Conservation (phyloP, 2,888 invertebrate species). For the Cheilosia scutellata region DNA sequence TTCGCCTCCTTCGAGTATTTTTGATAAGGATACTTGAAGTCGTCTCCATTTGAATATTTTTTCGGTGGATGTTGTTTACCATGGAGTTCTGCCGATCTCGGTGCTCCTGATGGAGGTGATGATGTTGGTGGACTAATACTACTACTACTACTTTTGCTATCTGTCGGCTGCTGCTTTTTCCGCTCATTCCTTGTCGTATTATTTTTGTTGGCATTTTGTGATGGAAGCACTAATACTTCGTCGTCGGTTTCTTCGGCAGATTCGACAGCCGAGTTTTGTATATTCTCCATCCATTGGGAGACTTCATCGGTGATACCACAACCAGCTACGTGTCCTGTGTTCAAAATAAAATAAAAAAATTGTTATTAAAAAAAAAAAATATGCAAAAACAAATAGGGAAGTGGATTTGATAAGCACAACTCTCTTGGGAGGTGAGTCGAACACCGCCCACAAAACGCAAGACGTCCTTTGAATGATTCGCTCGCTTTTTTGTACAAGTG, state of each 20-base stretch:
- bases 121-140: slow-evolving; percentile 52
- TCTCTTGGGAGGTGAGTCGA: slow-evolving; percentile 37
- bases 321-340: slow-evolving; percentile 91
- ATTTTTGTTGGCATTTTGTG: slow-evolving; percentile 76
- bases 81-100: slow-evolving; percentile 41
- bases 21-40: slow-evolving; percentile 86
- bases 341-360: slow-evolving; percentile 34
- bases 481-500: slow-evolving; percentile 6
- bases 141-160: slow-evolving; percentile 58
- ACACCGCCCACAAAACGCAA: slow-evolving; percentile 19
- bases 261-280: slow-evolving; percentile 91
- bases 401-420: slow-evolving; percentile 33
- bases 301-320: slow-evolving; percentile 95
- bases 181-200: slow-evolving; percentile 42
- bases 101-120: slow-evolving; percentile 32
- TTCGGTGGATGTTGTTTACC: slow-evolving; percentile 80
- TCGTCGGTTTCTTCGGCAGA: slow-evolving; percentile 84
- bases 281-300: slow-evolving; percentile 95
- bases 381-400: slow-evolving; percentile 69
- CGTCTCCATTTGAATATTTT: slow-evolving; percentile 82
- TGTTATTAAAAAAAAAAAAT: slow-evolving; percentile 51
- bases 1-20: slow-evolving; percentile 93
- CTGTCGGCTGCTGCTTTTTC: slow-evolving; percentile 58
- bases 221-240: slow-evolving; percentile 77
- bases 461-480: slow-evolving; percentile 30